Percentiles rank a stretch among this genome's conserved stretches.
Conservation (phyloP, 37 sponge, comb jelly and placozoan genomes). For the Chondrilla cf. caribensis region DNA sequence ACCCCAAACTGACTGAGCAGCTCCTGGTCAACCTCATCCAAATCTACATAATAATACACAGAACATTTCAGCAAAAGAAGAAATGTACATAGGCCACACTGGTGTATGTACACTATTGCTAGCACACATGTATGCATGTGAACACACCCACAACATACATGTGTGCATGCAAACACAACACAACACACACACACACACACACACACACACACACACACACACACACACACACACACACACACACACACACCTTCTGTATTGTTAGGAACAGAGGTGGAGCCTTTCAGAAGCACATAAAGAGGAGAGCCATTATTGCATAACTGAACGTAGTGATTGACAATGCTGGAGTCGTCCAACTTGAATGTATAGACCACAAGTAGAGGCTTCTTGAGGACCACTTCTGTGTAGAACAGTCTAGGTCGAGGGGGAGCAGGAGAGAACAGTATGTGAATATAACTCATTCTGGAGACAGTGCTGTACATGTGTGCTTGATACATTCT, state of each 20-base stretch:
- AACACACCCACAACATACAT: neutral
- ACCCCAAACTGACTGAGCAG: conserved; percentile 19
- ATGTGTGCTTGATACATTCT: too few relatives aligned
- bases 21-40: neutral
- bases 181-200: neutral
- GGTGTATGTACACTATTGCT: neutral
- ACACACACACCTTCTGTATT: neutral
- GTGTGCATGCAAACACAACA: neutral
- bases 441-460: too few relatives aligned
- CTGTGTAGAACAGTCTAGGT: conserved; percentile 49
- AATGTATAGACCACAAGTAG: conserved; percentile 53
- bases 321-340: conserved; percentile 41
- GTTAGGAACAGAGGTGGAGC: neutral
- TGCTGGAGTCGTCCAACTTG: neutral
- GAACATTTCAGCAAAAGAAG: neutral
- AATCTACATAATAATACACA: conserved; percentile 10
- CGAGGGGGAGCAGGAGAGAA: too few relatives aligned
- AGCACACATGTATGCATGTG: neutral
- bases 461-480: too few relatives aligned
- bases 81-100: neutral
- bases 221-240: neutral
- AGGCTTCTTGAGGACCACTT: conserved; percentile 32
- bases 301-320: conserved; percentile 43
- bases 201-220: neutral
- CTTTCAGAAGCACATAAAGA: conserved; percentile 40